Evolutionary conservation across 2,797 vertebrate species (phyloP).

Genomic region (Malurus leucopterus): DNA sequence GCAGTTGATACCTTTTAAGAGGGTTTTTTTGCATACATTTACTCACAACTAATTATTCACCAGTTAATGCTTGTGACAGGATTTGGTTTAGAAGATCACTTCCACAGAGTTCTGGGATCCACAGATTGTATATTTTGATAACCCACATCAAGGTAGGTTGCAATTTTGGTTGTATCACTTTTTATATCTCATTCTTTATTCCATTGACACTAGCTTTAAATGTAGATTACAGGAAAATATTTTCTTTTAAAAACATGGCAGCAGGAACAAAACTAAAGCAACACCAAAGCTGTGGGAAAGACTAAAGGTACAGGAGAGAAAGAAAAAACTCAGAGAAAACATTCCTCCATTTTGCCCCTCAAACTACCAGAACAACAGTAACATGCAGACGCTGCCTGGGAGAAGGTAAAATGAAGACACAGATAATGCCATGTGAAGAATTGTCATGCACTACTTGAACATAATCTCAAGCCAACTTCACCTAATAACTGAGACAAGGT

Average conservation of each 20-base stretch:
- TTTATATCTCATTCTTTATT: neutral
- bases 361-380: neutral
- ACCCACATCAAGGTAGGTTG: neutral
- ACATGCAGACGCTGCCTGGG: neutral
- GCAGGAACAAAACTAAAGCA: neutral
- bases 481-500: neutral
- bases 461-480: neutral
- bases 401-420: neutral
- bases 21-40: neutral
- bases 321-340: neutral
- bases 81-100: neutral
- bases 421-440: neutral
- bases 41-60: neutral
- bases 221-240: neutral
- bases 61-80: neutral
- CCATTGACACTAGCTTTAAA: neutral
- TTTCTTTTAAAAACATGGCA: neutral
- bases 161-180: neutral
- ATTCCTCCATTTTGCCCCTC: neutral
- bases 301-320: neutral
- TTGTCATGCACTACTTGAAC: neutral
- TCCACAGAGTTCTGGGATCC: neutral
- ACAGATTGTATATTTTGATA: neutral
- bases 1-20: neutral
- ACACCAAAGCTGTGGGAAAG: neutral